A percentile compares a stretch with the other conserved stretches of the same genome.
phyloP scores from a whole-genome alignment of 2,797 vertebrate species.

The Prionace glauca region DNA sequence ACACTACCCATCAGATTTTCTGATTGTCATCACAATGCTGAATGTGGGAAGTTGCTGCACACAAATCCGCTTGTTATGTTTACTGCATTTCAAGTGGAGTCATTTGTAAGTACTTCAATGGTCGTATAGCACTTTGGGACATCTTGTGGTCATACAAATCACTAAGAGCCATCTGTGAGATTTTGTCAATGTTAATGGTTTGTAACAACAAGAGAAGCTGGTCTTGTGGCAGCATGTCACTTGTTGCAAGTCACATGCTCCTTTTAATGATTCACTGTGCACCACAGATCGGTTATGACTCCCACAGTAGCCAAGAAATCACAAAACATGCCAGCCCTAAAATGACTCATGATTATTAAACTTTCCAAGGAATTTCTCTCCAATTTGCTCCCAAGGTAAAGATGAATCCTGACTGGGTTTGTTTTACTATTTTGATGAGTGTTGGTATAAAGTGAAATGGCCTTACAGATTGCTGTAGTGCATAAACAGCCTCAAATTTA shows the following conservation, averaged over 20 bases:
- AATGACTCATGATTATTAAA: neutral
- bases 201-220: neutral
- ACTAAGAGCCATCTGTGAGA: neutral
- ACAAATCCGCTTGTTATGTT: neutral
- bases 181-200: neutral
- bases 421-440: neutral
- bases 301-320: neutral
- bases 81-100: neutral
- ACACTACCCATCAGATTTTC: neutral
- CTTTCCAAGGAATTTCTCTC: neutral
- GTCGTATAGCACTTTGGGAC: neutral
- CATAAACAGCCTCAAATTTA: neutral
- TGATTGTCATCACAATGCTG: neutral
- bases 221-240: too few species aligned
- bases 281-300: neutral
- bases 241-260: neutral
- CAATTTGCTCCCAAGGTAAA: neutral
- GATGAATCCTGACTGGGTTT: neutral
- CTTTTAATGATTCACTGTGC: neutral
- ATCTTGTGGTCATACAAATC: neutral
- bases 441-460: neutral
- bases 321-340: neutral
- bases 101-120: neutral
- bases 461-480: neutral
- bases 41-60: neutral